Conservation (phyloP, 2,113 vertebrate species). For the Hemicordylus capensis region DNA sequence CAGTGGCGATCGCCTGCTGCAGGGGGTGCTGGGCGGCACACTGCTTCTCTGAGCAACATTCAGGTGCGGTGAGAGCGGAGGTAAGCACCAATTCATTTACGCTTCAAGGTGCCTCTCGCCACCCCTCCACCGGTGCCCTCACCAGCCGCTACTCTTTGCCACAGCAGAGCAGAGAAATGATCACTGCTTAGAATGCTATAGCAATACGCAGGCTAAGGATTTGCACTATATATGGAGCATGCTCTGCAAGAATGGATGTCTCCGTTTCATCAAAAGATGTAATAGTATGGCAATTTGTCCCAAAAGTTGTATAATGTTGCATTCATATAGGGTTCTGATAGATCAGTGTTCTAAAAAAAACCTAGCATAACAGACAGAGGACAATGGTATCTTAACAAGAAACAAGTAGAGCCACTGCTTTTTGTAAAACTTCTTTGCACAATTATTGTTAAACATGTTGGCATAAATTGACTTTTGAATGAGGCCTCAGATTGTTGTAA, state of each 20-base stretch:
- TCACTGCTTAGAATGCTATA: constrained; percentile 7
- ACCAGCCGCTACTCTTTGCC: too few species aligned
- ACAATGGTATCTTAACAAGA: background rate
- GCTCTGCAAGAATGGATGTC: constrained; percentile 9
- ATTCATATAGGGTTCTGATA: constrained; percentile 22
- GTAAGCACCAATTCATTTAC: too few species aligned
- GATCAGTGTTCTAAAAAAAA: constrained; percentile 15
- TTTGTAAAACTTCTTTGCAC: too few species aligned
- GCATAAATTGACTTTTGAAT: background rate
- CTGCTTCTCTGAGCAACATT: too few species aligned
- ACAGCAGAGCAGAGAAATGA: background rate
- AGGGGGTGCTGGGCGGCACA: too few species aligned
- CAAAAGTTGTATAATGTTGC: constrained; percentile 10
- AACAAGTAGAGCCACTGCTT: too few species aligned
- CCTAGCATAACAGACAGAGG: background rate
- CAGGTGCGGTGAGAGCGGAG: too few species aligned
- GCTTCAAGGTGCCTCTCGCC: too few species aligned
- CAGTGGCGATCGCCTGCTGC: too few species aligned
- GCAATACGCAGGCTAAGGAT: background rate
- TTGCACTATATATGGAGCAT: constrained; percentile 12
- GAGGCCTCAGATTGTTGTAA: background rate
- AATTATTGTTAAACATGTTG: background rate
- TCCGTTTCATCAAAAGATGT: constrained; percentile 17
- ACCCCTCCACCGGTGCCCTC: too few species aligned
- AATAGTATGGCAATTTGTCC: constrained; percentile 28